A percentile compares a stretch with the other conserved stretches of the same genome.
phyloP scores from a whole-genome alignment of 2,797 vertebrate genomes.

The Pteronotus mesoamericanus region DNA sequence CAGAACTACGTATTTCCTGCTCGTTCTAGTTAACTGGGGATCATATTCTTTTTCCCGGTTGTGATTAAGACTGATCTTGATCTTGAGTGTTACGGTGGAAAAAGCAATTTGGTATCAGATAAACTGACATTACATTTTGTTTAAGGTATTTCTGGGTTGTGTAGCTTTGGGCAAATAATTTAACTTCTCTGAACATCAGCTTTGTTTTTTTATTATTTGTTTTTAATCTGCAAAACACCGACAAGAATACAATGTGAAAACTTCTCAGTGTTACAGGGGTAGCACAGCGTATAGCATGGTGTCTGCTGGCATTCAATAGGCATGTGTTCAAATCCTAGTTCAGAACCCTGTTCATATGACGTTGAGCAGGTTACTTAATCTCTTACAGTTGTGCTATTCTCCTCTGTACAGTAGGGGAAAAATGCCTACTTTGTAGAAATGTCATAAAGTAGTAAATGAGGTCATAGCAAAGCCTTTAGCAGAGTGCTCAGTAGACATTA shows the following conservation, averaged over 20 bases:
- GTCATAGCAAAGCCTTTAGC: not conserved
- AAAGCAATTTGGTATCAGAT: not conserved
- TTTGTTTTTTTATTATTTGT: not conserved
- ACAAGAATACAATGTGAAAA: not conserved
- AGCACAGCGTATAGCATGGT: fast-evolving
- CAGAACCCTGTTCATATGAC: not conserved
- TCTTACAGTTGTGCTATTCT: not conserved
- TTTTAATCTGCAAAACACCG: not conserved
- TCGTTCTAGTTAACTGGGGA: not conserved
- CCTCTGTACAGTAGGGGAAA: not conserved
- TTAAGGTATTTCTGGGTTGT: not conserved
- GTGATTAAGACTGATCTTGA: not conserved
- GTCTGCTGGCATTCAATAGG: not conserved
- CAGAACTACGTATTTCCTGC: not conserved
- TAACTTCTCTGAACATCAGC: not conserved
- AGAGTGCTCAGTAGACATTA: not conserved
- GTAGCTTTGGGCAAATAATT: not conserved
- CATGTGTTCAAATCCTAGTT: not conserved
- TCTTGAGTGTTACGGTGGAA: not conserved
- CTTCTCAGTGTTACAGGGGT: fast-evolving
- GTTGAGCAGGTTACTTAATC: not conserved
- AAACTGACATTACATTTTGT: not conserved
- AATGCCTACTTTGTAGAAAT: not conserved
- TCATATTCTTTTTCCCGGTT: not conserved
- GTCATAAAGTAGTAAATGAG: not conserved